These are phyloP conservation scores for Crenichthys baileyi DNA, from an alignment of 2,797 vertebrate genomes.

Conservation along the genomic window DNA sequence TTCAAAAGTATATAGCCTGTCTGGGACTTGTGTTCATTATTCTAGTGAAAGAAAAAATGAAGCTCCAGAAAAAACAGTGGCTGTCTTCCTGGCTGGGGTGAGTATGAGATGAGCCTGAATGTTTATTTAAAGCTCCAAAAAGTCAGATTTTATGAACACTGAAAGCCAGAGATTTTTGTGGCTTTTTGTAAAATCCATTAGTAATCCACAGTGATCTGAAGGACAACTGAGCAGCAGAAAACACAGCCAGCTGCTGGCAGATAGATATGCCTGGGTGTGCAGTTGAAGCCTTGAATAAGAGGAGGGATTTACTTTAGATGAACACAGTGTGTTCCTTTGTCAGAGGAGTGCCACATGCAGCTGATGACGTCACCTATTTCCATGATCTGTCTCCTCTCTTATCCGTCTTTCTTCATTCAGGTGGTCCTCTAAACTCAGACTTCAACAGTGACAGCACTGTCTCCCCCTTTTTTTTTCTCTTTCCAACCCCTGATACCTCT, in stretches of 20 bases:
- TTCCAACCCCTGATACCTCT: constrained; percentile 30
- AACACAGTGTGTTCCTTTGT: constrained; percentile 46
- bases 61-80: constrained; percentile 15
- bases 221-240: constrained; percentile 55
- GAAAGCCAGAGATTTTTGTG: constrained; percentile 69
- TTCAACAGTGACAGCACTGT: constrained; percentile 11
- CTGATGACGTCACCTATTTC: constrained; percentile 43
- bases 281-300: constrained; percentile 36
- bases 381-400: constrained; percentile 24
- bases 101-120: constrained; percentile 49
- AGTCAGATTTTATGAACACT: constrained; percentile 67
- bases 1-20: not conserved
- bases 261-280: constrained; percentile 35
- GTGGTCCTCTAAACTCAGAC: constrained; percentile 18
- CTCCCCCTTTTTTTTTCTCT: constrained; percentile 3
- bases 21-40: constrained; percentile 6
- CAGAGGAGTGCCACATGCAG: constrained; percentile 35
- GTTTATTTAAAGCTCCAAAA: constrained; percentile 69
- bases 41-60: constrained; percentile 15
- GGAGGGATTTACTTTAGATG: constrained; percentile 63
- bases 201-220: constrained; percentile 71
- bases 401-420: constrained; percentile 19
- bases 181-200: constrained; percentile 68
- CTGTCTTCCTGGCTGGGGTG: constrained; percentile 27
- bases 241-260: constrained; percentile 51